Conservation (phyloP, 2,113 vertebrate genomes). For the Hystrix brachyura region DNA sequence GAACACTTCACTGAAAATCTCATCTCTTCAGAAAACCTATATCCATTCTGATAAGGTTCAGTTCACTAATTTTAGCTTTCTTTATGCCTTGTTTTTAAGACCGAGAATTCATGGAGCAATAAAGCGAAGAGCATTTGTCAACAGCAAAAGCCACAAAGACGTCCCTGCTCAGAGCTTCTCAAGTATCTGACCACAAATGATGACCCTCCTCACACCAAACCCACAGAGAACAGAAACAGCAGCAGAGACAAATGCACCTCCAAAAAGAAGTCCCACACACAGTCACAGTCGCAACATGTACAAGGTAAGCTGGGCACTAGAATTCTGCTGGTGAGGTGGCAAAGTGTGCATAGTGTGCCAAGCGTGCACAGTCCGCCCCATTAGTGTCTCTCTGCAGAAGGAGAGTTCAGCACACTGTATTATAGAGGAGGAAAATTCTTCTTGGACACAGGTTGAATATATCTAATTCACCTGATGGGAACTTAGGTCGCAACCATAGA, state of each 20-base stretch:
- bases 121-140: slow-evolving; percentile 96
- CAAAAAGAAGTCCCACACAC: slow-evolving; percentile 92
- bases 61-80: slow-evolving; percentile 89
- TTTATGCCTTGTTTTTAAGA: slow-evolving; percentile 90
- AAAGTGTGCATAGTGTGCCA: slow-evolving; percentile 70
- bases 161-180: slow-evolving; percentile 98
- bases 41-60: slow-evolving; percentile 93
- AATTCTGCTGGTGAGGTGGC: slow-evolving; percentile 85
- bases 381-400: neutral
- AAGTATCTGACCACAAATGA: slow-evolving; percentile 99
- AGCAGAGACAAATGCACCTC: slow-evolving; percentile 95
- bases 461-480: slow-evolving; percentile 59
- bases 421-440: neutral
- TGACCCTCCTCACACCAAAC: slow-evolving; percentile 96
- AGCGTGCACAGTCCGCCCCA: slow-evolving; percentile 57
- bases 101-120: slow-evolving; percentile 97
- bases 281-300: slow-evolving; percentile 94
- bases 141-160: slow-evolving; percentile 96
- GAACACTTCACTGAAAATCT: slow-evolving; percentile 90
- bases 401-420: slow-evolving; percentile 39
- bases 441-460: slow-evolving; percentile 62
- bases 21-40: slow-evolving; percentile 91
- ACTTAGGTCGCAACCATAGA: slow-evolving; percentile 39
- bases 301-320: slow-evolving; percentile 92
- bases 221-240: slow-evolving; percentile 94